Conservation (phyloP, 2,888 invertebrate species). For the Lithophane leautieri region DNA sequence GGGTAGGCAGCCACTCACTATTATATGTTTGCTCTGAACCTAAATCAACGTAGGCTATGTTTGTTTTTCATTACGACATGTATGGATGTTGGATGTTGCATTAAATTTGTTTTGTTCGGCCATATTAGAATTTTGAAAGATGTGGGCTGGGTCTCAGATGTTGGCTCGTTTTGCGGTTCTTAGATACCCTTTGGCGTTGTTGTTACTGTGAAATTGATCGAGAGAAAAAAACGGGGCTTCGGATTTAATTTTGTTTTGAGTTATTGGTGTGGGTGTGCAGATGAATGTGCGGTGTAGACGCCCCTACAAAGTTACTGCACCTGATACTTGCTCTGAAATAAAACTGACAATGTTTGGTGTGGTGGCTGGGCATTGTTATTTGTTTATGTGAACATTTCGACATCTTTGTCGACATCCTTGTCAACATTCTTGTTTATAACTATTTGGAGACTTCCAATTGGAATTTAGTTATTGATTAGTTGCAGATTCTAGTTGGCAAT, state of each 20-base stretch:
- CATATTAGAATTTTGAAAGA: conserved; percentile 62
- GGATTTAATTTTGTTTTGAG: conserved; percentile 51
- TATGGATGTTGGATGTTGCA: conserved; percentile 64
- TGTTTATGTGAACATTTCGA: neutral
- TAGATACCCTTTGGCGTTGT: conserved; percentile 42
- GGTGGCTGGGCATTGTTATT: neutral
- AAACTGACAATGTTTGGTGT: conserved; percentile 21
- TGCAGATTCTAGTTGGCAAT: neutral
- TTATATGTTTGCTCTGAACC: conserved; percentile 76
- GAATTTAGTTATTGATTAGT: neutral
- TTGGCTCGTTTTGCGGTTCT: conserved; percentile 48
- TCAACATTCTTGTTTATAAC: neutral
- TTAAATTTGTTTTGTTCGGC: conserved; percentile 65
- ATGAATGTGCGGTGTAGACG: conserved; percentile 33
- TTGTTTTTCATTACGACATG: conserved; percentile 80
- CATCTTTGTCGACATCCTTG: neutral
- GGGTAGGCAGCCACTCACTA: conserved; percentile 72
- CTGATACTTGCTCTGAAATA: conserved; percentile 36
- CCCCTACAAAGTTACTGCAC: conserved; percentile 34
- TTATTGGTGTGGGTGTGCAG: conserved; percentile 38
- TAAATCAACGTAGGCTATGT: conserved; percentile 76
- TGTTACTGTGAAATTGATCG: conserved; percentile 55
- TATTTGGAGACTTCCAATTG: conserved; percentile 11
- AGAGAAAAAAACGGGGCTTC: conserved; percentile 28
- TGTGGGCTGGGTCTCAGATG: conserved; percentile 58